Base-by-base conservation (phyloP, 2,888 invertebrate species). In the Argyra leucocephala region DNA sequence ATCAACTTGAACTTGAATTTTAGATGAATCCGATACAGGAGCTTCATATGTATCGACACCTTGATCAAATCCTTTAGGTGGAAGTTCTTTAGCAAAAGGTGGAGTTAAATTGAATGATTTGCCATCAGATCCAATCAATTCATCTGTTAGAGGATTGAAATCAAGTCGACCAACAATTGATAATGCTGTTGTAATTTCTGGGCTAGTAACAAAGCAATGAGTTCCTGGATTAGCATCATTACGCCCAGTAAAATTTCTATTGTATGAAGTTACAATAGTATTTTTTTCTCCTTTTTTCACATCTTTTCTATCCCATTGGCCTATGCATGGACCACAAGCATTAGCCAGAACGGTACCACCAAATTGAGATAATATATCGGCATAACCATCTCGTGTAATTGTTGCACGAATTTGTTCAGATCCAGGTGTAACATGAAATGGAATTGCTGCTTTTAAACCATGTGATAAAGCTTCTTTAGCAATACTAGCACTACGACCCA, bases 211-310 rank as follows among this genome's bases (percentile, higher is more conserved):
- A 80, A 99, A 99, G 74, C 91, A 91, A 79, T 99, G 99, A 0
- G 99, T 99, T 59, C 95, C 94, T n/a, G 97, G 96, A 81, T 96
- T 96, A 71, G 96, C 97, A 81, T 98, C 97, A 80, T 98, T 98
- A 74, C 97, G 86, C 15, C 92, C 93, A 65, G 97, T 98, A 83
- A 99, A 99, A 83, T 99, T 99, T 69, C 99, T 86, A 82, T 99
- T 99, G 86, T 99, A 99, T 3, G 99, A 99, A 57, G 96, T 96
- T 65, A 99, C 97, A 74, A 99, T 99, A 1, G 99, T 99, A 82
- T 99, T 99, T 83, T 97, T 97, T 69, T 98, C 98, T 60, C 98
- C 99, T 80, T 98, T 99, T 83, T 96, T 95, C 36, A 97, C 89
- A 80, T 99, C 99, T 76, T 91, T 83, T 70, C 98, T 89, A 82